Evolutionary conservation across 2,113 vertebrate genomes (phyloP).

Genomic region (Ceyx margarethae): DNA sequence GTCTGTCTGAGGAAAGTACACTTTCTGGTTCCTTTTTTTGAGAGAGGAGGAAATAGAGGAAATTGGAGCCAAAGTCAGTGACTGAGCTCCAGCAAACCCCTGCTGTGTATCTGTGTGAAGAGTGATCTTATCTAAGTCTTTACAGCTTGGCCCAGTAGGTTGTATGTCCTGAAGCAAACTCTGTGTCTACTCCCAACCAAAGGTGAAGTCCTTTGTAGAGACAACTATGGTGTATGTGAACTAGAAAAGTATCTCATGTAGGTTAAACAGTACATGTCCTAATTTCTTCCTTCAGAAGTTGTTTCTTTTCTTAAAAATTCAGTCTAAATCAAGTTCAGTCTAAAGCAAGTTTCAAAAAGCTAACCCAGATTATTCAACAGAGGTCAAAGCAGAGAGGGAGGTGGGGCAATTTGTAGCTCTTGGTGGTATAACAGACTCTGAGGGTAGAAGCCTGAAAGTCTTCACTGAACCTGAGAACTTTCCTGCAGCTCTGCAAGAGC

Average conservation of each 20-base stretch:
- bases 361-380: neutral
- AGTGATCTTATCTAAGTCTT: neutral
- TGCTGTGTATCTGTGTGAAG: neutral
- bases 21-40: neutral
- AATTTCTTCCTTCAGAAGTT: neutral
- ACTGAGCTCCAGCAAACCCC: neutral
- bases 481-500: neutral
- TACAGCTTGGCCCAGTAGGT: neutral
- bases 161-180: neutral
- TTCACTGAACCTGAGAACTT: neutral
- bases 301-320: neutral
- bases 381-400: neutral
- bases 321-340: neutral
- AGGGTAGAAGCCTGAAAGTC: neutral
- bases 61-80: neutral
- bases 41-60: neutral
- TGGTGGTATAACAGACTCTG: neutral
- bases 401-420: neutral
- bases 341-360: neutral
- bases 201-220: neutral
- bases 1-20: neutral
- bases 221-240: neutral
- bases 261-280: neutral
- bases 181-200: neutral
- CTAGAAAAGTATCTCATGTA: neutral